Base-by-base conservation (phyloP, 2,113 vertebrate genomes). In the Stomatorhinus ivindoensis region DNA sequence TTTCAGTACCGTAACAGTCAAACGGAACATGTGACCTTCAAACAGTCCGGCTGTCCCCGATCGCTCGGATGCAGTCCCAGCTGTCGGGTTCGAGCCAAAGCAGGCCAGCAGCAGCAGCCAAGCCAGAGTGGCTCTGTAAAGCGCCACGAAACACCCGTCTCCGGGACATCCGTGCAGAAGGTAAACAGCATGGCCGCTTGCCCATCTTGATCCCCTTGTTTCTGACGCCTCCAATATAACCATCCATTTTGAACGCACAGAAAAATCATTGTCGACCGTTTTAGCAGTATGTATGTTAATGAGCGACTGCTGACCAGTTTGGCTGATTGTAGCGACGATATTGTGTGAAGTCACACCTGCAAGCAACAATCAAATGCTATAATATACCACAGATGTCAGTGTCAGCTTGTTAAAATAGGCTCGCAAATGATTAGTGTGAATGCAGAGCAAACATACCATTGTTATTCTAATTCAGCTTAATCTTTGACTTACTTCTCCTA, bases 1-100 rank as follows among this genome's bases (percentile, higher is more conserved):
- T 89, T 92, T 87, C 89, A 91, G 90, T 92, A 90, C 90, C 89
- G 91, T 87, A 90, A 87, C 86, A 86, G 47, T 87, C 47, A 91
- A 93, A 92, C 92, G 92, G 89, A 92, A 93, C 90, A 88, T 89
- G 86, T 92, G 93, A 92, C 93, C 93, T 94, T 94, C 92, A 93
- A 94, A 93, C 91, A 93, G 92, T 92, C 92, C 80, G 83, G 91
- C 92, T 92, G 92, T 94, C 92, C 93, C 91, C 90, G 91, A 92
- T 92, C 92, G 92, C 93, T 93, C 93, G 92, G 92, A 92, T 91
- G 91, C 90, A 90, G 93, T 93, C 93, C 93, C 93, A 90, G 87
- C 93, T 90, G 91, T 89, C 89, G 80, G 47, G 31, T 65, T 44
- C 61, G 73, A 93, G 93, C 93, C 93, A 94, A 93, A 92, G 91